A percentile compares a stretch with the other conserved stretches of the same genome.
Conservation (phyloP, 2,797 vertebrate genomes). For the Percopsis omiscomaycus region DNA sequence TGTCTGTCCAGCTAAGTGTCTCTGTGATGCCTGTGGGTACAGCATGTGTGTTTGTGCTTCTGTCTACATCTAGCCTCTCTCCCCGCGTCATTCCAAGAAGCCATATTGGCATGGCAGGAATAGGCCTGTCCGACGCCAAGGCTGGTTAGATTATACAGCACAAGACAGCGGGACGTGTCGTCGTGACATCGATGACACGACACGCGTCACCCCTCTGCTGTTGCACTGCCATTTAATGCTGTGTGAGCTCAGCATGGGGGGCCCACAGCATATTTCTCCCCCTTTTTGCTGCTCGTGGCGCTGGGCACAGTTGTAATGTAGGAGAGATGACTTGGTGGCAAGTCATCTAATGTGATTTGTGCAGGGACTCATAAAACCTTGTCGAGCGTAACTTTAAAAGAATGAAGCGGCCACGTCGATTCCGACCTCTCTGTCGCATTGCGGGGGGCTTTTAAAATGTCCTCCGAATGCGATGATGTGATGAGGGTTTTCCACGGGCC, state of each 20-base stretch:
- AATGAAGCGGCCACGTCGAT: constrained; percentile 63
- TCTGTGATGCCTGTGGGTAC: constrained; percentile 36
- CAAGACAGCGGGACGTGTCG: constrained; percentile 52
- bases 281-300: constrained; percentile 40
- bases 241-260: constrained; percentile 26
- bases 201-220: constrained; percentile 56
- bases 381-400: constrained; percentile 71
- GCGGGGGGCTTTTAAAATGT: constrained; percentile 63
- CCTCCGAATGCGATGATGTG: constrained; percentile 38
- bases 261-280: constrained; percentile 32
- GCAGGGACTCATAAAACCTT: constrained; percentile 68
- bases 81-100: constrained; percentile 40
- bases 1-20: constrained; percentile 24
- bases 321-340: constrained; percentile 69
- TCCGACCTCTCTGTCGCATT: constrained; percentile 65
- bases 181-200: constrained; percentile 67
- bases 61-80: constrained; percentile 32
- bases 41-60: constrained; percentile 41
- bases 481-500: constrained; percentile 51
- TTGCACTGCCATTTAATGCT: constrained; percentile 53
- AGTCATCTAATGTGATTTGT: constrained; percentile 75
- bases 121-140: constrained; percentile 45
- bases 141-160: constrained; percentile 59
- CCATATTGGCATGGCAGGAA: constrained; percentile 47
- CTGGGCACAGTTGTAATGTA: constrained; percentile 58